phyloP scores from a whole-genome alignment of 2,797 vertebrate species.

The Zonotrichia albicollis region DNA sequence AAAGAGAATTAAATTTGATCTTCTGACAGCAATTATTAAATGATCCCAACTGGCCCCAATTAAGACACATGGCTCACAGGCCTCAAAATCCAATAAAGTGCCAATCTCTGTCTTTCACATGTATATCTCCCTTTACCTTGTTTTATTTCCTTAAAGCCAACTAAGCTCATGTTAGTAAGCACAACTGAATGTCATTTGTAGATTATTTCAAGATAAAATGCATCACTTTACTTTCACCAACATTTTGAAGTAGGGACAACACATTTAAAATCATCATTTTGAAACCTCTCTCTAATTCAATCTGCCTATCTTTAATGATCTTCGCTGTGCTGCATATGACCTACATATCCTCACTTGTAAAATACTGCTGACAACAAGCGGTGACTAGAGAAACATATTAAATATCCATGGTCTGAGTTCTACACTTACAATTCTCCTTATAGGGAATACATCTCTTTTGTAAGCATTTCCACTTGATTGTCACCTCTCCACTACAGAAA shows the following conservation, averaged over 20 bases:
- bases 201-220: not conserved
- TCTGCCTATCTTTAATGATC: not conserved
- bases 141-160: constrained; percentile 54
- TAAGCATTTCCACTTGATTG: not conserved
- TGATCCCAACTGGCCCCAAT: constrained; percentile 98
- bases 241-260: not conserved
- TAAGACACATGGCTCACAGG: constrained; percentile 89
- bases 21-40: constrained; percentile 99
- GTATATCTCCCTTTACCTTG: not conserved
- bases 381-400: not conserved
- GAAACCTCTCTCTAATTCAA: not conserved
- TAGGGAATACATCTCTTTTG: not conserved
- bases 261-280: not conserved
- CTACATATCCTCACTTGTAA: constrained; percentile 12
- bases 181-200: not conserved
- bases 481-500: not conserved
- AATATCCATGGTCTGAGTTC: not conserved
- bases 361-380: not conserved
- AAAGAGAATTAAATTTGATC: constrained; percentile 99
- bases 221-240: not conserved
- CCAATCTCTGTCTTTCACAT: not conserved
- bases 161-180: constrained; percentile 8
- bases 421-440: not conserved
- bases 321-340: not conserved
- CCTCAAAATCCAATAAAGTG: constrained; percentile 76